phyloP scores from a whole-genome alignment of 1,140 invertebrate genomes.

The Trichomalopsis sarcophagae region DNA sequence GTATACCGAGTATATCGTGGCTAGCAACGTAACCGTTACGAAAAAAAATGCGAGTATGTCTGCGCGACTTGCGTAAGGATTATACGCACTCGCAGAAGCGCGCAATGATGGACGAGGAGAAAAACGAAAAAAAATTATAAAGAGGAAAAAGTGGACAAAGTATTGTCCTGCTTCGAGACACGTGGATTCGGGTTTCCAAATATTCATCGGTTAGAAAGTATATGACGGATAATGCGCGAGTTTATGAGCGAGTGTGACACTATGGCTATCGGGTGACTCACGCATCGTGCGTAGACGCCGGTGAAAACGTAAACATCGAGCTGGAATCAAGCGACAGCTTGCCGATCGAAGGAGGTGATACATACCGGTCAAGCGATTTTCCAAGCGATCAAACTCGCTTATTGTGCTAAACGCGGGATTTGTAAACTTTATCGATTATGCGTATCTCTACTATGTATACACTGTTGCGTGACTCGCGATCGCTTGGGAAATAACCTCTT shows the following conservation, averaged over 20 bases:
- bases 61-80: neutral
- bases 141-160: neutral
- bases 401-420: too few species aligned
- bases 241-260: neutral
- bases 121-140: neutral
- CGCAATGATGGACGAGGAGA: neutral
- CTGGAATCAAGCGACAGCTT: too few species aligned
- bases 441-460: neutral
- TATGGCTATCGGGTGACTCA: slow-evolving; percentile 14
- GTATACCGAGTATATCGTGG: neutral
- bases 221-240: neutral
- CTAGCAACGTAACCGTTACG: slow-evolving; percentile 33
- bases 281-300: neutral
- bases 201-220: slow-evolving; percentile 39
- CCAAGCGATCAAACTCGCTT: too few species aligned
- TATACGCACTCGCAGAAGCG: neutral
- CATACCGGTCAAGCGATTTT: too few species aligned
- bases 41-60: slow-evolving; percentile 34
- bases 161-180: neutral
- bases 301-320: slow-evolving; percentile 33
- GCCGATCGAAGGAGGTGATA: too few species aligned
- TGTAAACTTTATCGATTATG: neutral
- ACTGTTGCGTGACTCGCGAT: neutral
- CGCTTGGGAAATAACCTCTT: neutral
- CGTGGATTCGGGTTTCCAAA: slow-evolving; percentile 25